Base-by-base conservation (phyloP, 2,113 vertebrate species). In the Psephotus haematonotus region DNA sequence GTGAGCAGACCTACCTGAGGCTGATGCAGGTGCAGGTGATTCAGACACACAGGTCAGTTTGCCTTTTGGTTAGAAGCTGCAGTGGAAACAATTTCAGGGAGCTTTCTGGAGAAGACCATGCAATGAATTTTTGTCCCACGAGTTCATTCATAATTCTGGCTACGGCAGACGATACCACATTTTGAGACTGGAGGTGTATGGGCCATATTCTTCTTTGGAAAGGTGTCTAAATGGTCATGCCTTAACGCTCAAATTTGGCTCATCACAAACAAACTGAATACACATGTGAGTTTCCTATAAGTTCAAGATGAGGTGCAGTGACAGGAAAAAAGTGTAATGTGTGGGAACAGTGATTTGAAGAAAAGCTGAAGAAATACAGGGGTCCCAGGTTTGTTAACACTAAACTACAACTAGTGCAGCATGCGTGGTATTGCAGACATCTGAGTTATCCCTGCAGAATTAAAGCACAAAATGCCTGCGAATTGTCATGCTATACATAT, bases 371-470 rank as follows among this genome's bases (percentile, higher is more conserved):
- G 92, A 93, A 81, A 88, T 81, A 78, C 79, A 92, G 71, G 52
- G 62, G 33, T 91, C 65, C 28, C 74, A 85, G 64, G 62, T 77
- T 93, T 75, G 44, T 77, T 79, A 84, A 72, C 52, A 71, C 35
- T 90, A 35, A 92, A 79, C 50, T 84, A 17, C 15, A 81, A 64
- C 55, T 71, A 35, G 39, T n/a, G 12, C 52, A 83, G 41, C 19
- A 23, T 39, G 64, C 19, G 0, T 75, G 68, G 68, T 95, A 68
- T 60, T 74, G 39, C 76, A 96, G 90, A 93, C 91, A 91, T 60
- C 69, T 88, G 93, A 93, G 80, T 69, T 94, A 86, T 89, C 90
- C 90, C 86, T 86, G 69, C 57, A 68, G 92, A 92, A 86, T 90
- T 91, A 64, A 83, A 82, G 47, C 44, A 46, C 57, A 79, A 79